Conservation (phyloP, 2,797 vertebrate species). For the Xiphorhynchus erythropygius region DNA sequence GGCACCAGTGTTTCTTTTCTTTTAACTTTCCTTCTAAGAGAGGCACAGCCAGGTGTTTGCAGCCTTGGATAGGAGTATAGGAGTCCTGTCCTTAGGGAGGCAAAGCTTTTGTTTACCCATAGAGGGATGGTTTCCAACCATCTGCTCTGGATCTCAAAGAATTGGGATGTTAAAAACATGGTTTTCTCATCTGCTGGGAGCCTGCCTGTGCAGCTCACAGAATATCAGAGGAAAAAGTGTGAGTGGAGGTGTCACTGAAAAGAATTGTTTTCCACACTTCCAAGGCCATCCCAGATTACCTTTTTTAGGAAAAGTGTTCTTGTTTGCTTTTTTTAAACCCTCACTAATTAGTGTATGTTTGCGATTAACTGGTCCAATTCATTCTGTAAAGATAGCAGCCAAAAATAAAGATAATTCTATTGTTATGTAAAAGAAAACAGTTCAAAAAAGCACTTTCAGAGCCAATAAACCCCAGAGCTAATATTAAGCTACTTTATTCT, state of each 20-base stretch:
- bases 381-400: not conserved
- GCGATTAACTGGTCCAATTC: not conserved
- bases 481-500: not conserved
- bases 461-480: not conserved
- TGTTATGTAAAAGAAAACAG: not conserved
- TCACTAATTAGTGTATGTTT: not conserved
- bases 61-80: not conserved
- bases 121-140: constrained; percentile 51
- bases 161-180: constrained; percentile 30
- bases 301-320: not conserved
- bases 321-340: not conserved
- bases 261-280: not conserved
- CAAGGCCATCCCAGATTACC: not conserved
- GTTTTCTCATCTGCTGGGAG: not conserved
- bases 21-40: not conserved
- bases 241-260: not conserved
- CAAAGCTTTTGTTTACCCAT: constrained; percentile 23
- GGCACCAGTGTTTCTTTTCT: not conserved
- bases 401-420: not conserved
- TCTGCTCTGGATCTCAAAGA: constrained; percentile 59
- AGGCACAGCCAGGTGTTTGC: constrained; percentile 44
- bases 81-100: not conserved
- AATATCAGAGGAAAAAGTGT: not conserved
- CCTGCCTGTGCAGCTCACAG: not conserved
- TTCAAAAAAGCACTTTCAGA: not conserved